These are phyloP conservation scores for Galagoides demidoff DNA, from an alignment of 2,797 vertebrate species.

Conservation along the genomic window DNA sequence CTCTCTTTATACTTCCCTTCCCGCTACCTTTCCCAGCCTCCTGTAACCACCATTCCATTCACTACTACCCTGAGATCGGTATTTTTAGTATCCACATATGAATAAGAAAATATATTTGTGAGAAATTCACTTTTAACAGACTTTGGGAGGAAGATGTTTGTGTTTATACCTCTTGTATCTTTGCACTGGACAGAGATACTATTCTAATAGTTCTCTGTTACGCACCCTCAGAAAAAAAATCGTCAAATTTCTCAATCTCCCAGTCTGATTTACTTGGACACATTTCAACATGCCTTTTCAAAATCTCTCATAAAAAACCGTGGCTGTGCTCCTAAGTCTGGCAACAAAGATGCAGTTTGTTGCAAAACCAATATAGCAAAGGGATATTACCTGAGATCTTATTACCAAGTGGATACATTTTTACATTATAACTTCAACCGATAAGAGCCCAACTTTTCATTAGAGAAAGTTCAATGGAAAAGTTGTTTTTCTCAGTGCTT, in stretches of 20 bases:
- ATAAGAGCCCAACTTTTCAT: constrained; percentile 60
- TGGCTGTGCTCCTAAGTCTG: not conserved
- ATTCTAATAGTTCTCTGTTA: not conserved
- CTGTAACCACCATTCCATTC: not conserved
- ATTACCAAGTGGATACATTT: not conserved
- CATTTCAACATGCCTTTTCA: constrained; percentile 41
- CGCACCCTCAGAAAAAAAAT: not conserved
- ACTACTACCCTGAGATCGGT: not conserved
- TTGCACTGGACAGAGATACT: not conserved
- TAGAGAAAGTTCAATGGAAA: constrained; percentile 56
- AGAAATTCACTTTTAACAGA: not conserved
- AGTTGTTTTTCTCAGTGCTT: constrained; percentile 66
- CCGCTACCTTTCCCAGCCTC: not conserved
- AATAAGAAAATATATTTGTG: not conserved
- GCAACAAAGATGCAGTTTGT: not conserved
- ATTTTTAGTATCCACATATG: not conserved
- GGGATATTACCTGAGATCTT: constrained; percentile 47
- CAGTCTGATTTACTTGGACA: not conserved
- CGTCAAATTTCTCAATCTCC: not conserved
- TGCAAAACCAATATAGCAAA: not conserved
- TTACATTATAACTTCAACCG: constrained; percentile 50
- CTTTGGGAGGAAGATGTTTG: not conserved
- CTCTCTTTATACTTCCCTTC: not conserved
- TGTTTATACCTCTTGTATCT: not conserved
- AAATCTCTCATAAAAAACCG: not conserved